Evolutionary conservation across 2,888 invertebrate species (phyloP).

Genomic region (Pterostichus niger): DNA sequence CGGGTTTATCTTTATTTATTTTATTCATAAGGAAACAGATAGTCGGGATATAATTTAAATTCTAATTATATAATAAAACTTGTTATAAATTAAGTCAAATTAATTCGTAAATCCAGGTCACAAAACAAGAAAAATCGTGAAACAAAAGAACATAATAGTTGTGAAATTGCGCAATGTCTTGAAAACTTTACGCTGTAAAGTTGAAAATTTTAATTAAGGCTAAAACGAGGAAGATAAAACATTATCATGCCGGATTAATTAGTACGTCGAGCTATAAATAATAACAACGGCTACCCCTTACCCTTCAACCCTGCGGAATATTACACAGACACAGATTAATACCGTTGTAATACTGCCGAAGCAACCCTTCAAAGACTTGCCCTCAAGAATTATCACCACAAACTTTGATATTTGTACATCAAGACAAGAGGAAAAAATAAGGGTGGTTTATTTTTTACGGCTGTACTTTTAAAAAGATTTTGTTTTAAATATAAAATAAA

Average conservation of each 20-base stretch:
- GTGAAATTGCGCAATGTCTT: conserved; percentile 19
- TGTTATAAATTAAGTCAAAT: too few relatives aligned
- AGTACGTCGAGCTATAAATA: conserved; percentile 50
- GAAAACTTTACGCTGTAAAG: conserved; percentile 41
- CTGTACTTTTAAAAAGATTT: too few relatives aligned
- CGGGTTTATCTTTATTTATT: too few relatives aligned
- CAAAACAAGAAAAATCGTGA: background rate
- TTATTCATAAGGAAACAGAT: too few relatives aligned
- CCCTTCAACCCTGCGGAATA: background rate
- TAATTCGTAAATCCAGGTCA: too few relatives aligned
- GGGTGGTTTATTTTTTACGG: background rate
- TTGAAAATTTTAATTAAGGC: conserved; percentile 63
- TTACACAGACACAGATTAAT: background rate
- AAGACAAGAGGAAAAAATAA: conserved; percentile 6
- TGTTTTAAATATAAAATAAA: too few relatives aligned
- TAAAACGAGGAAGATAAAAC: conserved; percentile 57
- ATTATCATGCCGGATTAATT: conserved; percentile 60
- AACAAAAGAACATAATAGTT: conserved; percentile 45
- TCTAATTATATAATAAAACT: too few relatives aligned
- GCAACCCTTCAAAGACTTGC: conserved; percentile 18
- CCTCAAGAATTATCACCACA: background rate
- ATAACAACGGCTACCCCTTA: conserved; percentile 2
- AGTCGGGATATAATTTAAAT: too few relatives aligned
- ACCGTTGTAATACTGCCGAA: background rate
- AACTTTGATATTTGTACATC: conserved; percentile 5